Conservation (phyloP, 1,140 invertebrate genomes). For the Lasaia peninsularis region DNA sequence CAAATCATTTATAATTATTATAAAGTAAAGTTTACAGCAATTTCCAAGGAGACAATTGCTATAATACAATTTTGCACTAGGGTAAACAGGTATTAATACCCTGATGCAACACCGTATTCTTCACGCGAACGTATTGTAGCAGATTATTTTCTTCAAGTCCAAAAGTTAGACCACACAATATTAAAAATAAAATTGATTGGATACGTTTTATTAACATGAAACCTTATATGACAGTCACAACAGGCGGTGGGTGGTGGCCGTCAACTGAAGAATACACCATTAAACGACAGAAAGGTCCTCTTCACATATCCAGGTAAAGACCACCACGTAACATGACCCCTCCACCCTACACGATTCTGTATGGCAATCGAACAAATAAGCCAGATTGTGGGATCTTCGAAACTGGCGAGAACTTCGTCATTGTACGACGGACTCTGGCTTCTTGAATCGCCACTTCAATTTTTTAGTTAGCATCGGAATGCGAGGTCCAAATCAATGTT, state of each 20-base stretch:
- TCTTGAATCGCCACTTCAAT: conserved; percentile 49
- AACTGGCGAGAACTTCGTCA: conserved; percentile 25
- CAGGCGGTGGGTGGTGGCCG: conserved; percentile 41
- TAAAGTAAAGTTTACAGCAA: too few species aligned
- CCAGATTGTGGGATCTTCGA: conserved; percentile 29
- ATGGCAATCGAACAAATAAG: conserved; percentile 23
- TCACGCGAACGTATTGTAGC: too few species aligned
- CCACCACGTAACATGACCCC: conserved; percentile 37
- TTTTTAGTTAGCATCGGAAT: conserved; percentile 59
- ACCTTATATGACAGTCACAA: conserved; percentile 22
- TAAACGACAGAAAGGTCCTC: conserved; percentile 44
- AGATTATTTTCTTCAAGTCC: neutral
- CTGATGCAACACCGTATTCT: too few species aligned
- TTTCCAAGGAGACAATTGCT: too few species aligned
- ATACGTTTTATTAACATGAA: conserved; percentile 25
- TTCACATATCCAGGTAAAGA: conserved; percentile 26
- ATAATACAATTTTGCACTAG: too few species aligned
- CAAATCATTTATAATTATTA: too few species aligned
- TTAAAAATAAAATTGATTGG: conserved; percentile 16
- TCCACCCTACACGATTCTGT: conserved; percentile 1
- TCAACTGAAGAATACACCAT: conserved; percentile 45
- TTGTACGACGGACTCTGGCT: conserved; percentile 37
- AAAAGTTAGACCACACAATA: neutral
- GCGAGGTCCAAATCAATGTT: conserved; percentile 47
- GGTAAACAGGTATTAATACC: too few species aligned